Conservation (phyloP, 1,140 invertebrate species). For the Vollenhovia emeryi region DNA sequence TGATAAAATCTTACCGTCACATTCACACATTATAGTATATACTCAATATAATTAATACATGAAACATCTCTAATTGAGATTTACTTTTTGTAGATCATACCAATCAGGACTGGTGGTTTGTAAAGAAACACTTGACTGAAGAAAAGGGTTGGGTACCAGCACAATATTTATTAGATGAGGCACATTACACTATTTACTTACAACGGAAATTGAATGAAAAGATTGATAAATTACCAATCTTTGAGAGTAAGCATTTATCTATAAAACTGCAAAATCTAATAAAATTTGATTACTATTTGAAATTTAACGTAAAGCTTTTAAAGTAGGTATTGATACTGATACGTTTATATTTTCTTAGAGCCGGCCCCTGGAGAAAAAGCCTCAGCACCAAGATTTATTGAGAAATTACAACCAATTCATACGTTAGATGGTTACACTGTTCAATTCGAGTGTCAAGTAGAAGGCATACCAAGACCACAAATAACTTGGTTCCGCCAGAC, state of each 20-base stretch:
- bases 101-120: constrained; percentile 96
- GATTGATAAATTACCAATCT: constrained; percentile 95
- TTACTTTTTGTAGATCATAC: constrained; percentile 87
- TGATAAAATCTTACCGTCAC: not conserved
- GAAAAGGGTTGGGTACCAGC: constrained; percentile 97
- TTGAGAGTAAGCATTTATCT: constrained; percentile 91
- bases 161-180: constrained; percentile 93
- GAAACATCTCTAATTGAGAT: not conserved
- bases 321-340: not conserved
- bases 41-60: not conserved
- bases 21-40: not conserved
- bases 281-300: not conserved
- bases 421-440: constrained; percentile 95
- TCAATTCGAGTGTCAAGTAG: constrained; percentile 96
- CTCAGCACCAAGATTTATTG: constrained; percentile 93
- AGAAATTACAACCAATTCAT: constrained; percentile 93
- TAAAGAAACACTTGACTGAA: constrained; percentile 94
- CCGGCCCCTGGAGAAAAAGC: constrained; percentile 91
- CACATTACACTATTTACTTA: constrained; percentile 92
- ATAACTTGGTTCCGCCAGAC: constrained; percentile 98
- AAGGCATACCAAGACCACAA: constrained; percentile 94
- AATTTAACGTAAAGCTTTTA: not conserved
- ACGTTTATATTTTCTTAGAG: constrained; percentile 86
- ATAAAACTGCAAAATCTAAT: not conserved
- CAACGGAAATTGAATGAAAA: constrained; percentile 96